Evolutionary conservation across 2,888 invertebrate genomes (phyloP), one percentile per base, ranked within the genome.

Genomic region (Norana najaformis): DNA sequence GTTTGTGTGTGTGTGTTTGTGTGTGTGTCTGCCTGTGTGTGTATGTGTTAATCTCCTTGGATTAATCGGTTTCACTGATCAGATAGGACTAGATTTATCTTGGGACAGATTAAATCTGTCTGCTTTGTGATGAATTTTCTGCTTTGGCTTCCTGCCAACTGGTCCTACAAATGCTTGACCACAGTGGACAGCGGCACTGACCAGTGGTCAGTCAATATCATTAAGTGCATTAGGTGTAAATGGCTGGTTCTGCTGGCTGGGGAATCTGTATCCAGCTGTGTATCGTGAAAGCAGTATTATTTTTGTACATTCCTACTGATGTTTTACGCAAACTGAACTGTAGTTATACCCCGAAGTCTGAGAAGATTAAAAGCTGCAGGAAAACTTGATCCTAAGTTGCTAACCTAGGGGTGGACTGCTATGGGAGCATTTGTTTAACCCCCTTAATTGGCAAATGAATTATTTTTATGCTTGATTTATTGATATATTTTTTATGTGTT

Each of bases 41-140:
- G 13, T 47, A 1, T 47, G 23, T 23, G 20, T 20, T 47, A 23
- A 47, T 69, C 30, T 69, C 69, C 8, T 69, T n/a, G 30, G 69
- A 30, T 69, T 69, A 30, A 30, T 69, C 8, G 69, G 30, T 69
- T 69, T n/a, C 69, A n/a, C 69, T n/a, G 69, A 69, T 69, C 69
- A 69, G 69, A 69, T n/a, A 69, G n/a, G 69, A n/a, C 69, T n/a
- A 85, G 85, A 85, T 85, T 36, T 85, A 85, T 85, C 85, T 20
- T 18, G 36, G 85, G 37, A 36, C 85, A 85, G 85, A 85, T 85
- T 85, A 36, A 23, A 85, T 85, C 37, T 85, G 35, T 85, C 37
- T 85, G 85, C 85, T 23, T 35, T 3, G 37, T 85, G 85, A 85
- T 85, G 85, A 23, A 35, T 36, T 1, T 16, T 85, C 85, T 37